Evolutionary conservation across 2,888 invertebrate species (phyloP), one percentile per base, ranked within the genome.

Genomic region (Cryptus armator): DNA sequence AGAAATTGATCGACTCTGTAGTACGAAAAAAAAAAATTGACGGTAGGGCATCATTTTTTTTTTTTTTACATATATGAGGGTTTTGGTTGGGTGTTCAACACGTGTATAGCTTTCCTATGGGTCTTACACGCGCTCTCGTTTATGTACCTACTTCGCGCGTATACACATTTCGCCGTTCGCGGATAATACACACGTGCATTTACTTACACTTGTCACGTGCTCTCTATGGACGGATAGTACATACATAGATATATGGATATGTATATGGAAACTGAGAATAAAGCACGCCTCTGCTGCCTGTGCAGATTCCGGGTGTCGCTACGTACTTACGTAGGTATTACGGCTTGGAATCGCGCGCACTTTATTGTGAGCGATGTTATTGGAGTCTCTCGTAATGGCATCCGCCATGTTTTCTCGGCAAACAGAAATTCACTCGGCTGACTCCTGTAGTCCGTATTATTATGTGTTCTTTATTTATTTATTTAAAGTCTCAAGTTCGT

Each of bases 321-420:
- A 64, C 72, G 79, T 83, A 80, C 80, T 80, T 83, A 80, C 75
- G 78, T 83, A 77, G 85, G 81, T 85, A 86, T 88, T 86, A 80
- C 87, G 78, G 71, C 80, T 70, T 74, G 86, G 85, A 81, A 85
- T 85, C 84, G 74, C 81, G 81, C 75, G 85, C 87, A 86, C 87
- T 90, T 90, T 89, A 91, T 91, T 88, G 90, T 88, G 86, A 87
- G 86, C 86, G 86, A 91, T 90, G 90, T 90, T 91, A 91, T 90
- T 91, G 89, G 88, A 88, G 84, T 83, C 83, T 56, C 83, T 86
- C 71, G 87, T 90, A 91, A 91, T 89, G 89, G 89, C 86, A 88
- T 87, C 81, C 88, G 88, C 80, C 88, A 82, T 88, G 89, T 89
- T 88, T 86, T 84, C 87, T 87, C 77, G 86, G 83, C 85, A 89